phyloP scores from a whole-genome alignment of 2,113 vertebrate species.

The Polypterus senegalus region DNA sequence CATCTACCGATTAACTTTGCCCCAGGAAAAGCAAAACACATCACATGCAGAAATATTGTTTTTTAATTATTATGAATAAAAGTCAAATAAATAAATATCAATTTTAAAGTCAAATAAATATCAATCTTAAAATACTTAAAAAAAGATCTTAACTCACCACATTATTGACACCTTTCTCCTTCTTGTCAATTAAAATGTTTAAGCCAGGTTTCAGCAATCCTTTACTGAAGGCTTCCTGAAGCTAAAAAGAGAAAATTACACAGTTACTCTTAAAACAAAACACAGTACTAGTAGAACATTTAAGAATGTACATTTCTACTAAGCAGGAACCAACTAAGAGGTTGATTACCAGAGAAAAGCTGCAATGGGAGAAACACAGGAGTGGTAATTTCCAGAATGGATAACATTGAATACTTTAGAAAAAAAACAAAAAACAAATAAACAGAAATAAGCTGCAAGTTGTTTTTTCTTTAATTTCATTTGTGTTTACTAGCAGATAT shows the following conservation, averaged over 20 bases:
- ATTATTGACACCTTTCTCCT: slow-evolving; percentile 57
- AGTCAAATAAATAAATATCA: neutral
- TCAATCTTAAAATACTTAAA: neutral
- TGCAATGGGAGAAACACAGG: neutral
- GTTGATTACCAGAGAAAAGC: neutral
- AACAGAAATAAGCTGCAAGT: no score
- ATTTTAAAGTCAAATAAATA: neutral
- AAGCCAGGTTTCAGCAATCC: slow-evolving; percentile 79
- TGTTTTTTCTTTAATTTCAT: no score
- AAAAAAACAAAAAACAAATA: neutral
- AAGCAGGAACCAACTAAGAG: neutral
- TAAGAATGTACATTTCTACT: neutral
- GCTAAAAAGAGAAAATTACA: slow-evolving; percentile 37
- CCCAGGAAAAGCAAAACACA: neutral
- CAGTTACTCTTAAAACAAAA: neutral
- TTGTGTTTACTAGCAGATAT: no score
- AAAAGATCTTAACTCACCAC: slow-evolving; percentile 49
- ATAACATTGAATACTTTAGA: neutral
- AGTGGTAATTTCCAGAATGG: neutral
- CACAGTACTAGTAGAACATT: neutral
- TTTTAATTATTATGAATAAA: neutral
- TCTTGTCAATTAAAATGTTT: slow-evolving; percentile 62
- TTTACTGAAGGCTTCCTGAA: slow-evolving; percentile 73
- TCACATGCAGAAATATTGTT: neutral
- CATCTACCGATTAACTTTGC: neutral